These are phyloP conservation scores for Mesoligia furuncula DNA, from an alignment of 2,888 invertebrate species.

Conservation along the genomic window DNA sequence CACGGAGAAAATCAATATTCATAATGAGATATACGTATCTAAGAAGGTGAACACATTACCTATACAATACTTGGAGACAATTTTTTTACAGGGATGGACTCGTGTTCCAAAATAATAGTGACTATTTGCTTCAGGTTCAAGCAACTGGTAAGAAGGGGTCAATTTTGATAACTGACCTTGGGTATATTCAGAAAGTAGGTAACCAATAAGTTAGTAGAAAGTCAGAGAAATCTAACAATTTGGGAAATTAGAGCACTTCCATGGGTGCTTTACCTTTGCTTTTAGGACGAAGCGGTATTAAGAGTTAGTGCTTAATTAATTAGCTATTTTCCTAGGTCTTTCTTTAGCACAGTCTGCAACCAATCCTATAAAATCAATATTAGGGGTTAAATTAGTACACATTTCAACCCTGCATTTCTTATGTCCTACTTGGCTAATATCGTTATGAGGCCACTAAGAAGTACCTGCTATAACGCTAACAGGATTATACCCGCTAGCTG, in stretches of 20 bases:
- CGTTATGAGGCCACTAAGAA: slow-evolving; percentile 81
- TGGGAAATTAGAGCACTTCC: not conserved
- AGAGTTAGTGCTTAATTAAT: slow-evolving; percentile 1
- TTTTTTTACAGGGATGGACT: slow-evolving; percentile 72
- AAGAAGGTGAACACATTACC: slow-evolving; percentile 84
- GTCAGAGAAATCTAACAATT: not conserved
- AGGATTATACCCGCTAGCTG: slow-evolving; percentile 76
- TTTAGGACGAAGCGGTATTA: not conserved
- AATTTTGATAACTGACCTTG: not conserved
- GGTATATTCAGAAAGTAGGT: not conserved
- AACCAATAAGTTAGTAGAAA: not conserved
- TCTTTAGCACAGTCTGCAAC: not conserved
- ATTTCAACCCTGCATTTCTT: slow-evolving; percentile 73
- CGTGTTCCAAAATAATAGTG: not conserved
- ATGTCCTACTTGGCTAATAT: slow-evolving; percentile 80
- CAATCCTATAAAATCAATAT: not conserved
- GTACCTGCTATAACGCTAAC: slow-evolving; percentile 78
- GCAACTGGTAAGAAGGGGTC: not conserved
- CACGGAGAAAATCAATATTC: slow-evolving; percentile 86
- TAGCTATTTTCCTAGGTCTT: not conserved
- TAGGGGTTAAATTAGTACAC: not conserved
- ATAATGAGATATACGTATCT: slow-evolving; percentile 87
- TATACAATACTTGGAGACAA: slow-evolving; percentile 65
- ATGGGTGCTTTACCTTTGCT: not conserved
- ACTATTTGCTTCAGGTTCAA: not conserved